Evolutionary conservation across 2,888 invertebrate genomes (phyloP).

Genomic region (Phortica magna): DNA sequence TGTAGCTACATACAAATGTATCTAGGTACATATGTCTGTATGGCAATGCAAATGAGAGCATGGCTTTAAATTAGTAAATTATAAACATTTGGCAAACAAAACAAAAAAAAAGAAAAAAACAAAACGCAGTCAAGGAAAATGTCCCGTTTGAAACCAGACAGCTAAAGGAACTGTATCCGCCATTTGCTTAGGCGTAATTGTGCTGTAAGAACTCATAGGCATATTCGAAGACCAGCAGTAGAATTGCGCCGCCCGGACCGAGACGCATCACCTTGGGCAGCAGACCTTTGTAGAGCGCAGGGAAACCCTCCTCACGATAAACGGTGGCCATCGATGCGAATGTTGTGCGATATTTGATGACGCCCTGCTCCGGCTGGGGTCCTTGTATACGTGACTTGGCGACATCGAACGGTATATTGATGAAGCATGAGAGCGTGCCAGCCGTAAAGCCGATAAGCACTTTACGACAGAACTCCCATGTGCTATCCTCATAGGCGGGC

Average conservation of each 20-base stretch:
- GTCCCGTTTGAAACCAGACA: too few species aligned
- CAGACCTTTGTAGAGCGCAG: constrained; percentile 94
- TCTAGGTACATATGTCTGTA: too few species aligned
- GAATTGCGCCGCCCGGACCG: constrained; percentile 96
- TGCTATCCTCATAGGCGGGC: constrained; percentile 83
- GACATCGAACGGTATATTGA: constrained; percentile 97
- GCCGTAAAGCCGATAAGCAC: constrained; percentile 91
- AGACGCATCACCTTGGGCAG: constrained; percentile 93
- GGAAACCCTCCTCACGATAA: constrained; percentile 92
- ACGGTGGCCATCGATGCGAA: constrained; percentile 85
- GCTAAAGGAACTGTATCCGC: not conserved
- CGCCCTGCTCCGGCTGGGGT: constrained; percentile 86
- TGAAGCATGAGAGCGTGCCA: constrained; percentile 90
- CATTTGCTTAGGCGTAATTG: constrained; percentile 72
- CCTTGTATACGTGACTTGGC: constrained; percentile 97
- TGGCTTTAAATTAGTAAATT: too few species aligned
- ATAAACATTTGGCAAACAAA: too few species aligned
- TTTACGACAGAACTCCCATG: constrained; percentile 86
- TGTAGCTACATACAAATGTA: too few species aligned
- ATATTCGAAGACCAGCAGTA: constrained; percentile 95
- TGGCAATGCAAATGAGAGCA: too few species aligned
- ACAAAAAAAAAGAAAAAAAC: too few species aligned
- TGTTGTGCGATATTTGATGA: constrained; percentile 89
- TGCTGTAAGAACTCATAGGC: constrained; percentile 86
- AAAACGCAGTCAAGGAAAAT: too few species aligned